phyloP scores from a whole-genome alignment of 2,797 vertebrate genomes.

The Dendrocincla fuliginosa region DNA sequence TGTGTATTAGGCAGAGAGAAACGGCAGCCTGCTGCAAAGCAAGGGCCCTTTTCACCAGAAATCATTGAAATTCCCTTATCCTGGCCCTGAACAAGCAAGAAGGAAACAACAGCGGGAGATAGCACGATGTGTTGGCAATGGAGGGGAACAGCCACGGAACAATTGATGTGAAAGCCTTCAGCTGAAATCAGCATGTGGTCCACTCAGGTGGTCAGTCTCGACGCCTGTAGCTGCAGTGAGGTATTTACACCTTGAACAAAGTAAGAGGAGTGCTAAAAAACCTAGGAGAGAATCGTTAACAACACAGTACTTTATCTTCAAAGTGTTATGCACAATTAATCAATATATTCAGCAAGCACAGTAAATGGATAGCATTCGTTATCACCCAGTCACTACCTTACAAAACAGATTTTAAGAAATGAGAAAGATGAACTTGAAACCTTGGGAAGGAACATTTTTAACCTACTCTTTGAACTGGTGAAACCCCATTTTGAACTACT shows the following conservation, averaged over 20 bases:
- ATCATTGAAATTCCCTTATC: conserved; percentile 55
- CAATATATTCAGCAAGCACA: neutral
- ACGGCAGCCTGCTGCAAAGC: conserved; percentile 40
- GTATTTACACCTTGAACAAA: conserved; percentile 43
- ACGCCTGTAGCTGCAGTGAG: neutral
- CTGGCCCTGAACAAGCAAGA: conserved; percentile 5
- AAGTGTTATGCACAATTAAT: conserved; percentile 22
- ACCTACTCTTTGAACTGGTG: neutral
- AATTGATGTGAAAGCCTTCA: conserved; percentile 45
- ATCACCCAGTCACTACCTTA: conserved; percentile 27
- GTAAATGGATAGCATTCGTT: conserved; percentile 38
- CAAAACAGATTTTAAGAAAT: neutral
- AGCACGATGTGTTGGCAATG: neutral
- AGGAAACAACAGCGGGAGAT: conserved; percentile 52
- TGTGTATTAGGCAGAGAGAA: conserved; percentile 40
- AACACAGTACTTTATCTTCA: conserved; percentile 36
- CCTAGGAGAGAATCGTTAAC: neutral
- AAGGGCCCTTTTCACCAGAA: conserved; percentile 44
- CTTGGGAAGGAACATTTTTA: neutral
- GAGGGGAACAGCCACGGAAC: neutral
- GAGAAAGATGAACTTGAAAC: neutral
- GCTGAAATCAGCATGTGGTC: conserved; percentile 35
- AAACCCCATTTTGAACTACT: neutral
- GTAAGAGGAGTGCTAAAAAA: conserved; percentile 23
- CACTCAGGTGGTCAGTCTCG: neutral